Base-by-base conservation (phyloP, 2,888 invertebrate species). In the Pimpla rufipes region DNA sequence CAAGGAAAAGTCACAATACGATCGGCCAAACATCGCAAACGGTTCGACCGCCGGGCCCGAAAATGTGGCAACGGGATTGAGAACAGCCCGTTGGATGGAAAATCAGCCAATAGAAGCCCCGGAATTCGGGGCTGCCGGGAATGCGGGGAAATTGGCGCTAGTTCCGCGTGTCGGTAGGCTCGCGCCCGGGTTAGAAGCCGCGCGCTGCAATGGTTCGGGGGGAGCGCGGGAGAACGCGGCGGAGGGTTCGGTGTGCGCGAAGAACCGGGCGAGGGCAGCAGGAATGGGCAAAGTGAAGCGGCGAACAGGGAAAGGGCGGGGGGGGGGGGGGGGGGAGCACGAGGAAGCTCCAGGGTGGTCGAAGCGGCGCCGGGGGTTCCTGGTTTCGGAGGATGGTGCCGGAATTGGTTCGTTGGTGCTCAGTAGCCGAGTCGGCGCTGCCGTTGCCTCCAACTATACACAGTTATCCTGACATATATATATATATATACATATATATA, bases 401-500 rank as follows among this genome's bases (percentile, higher is more conserved):
- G 57, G 64, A 87, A 85, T 87, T 85, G 85, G 84, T 84, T 85
- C 73, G 82, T 83, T 85, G 86, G 82, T 64, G 76, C 79, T 84
- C 84, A 81, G 73, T 76, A 71, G 78, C 70, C 77, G 73, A 85
- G 76, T 70, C 85, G 81, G 79, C 67, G 77, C 67, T 62, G 62
- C 73, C 29, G 35, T 29, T 52, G 35, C 37, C 45, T 59, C 50
- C 67, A 45, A 75, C 37, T 67, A 47, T 59, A 64, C 68, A 40
- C 68, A 70, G 73, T 57, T 42, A 29, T 42, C 16, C 11, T 8
- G 13, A 77, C 57, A 66, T 18, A 67, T 67, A 55, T 67, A 76
- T 83, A 45, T 79, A 47, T 40, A 35, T 55, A 73, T 52, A 76
- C 50, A 50, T 45, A 62, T 50, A 18, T 76, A 70, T 66, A 42